These are phyloP conservation scores for Drosophila pseudoobscura DNA, from an alignment of 1,140 invertebrate species.

Conservation along the genomic window DNA sequence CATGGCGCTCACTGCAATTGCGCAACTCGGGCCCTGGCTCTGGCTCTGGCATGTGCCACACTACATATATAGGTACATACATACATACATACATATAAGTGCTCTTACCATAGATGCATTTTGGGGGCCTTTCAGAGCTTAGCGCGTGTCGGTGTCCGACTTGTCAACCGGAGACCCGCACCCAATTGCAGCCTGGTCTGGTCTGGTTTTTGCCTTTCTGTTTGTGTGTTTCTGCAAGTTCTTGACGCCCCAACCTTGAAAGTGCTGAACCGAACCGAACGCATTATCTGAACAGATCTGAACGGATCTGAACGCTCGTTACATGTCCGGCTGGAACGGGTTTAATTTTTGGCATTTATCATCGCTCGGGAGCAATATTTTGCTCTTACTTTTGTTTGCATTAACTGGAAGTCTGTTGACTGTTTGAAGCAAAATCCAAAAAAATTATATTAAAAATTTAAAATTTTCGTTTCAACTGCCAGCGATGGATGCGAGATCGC, in stretches of 20 bases:
- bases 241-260: constrained; percentile 69
- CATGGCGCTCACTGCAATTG: constrained; percentile 58
- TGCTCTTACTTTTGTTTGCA: constrained; percentile 31
- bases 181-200: constrained; percentile 22
- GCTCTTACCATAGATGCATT: background rate
- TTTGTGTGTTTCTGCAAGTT: constrained; percentile 50
- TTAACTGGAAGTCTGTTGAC: too few species aligned
- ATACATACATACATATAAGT: background rate
- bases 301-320: constrained; percentile 47
- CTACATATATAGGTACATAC: constrained; percentile 5
- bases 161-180: constrained; percentile 31
- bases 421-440: constrained; percentile 12
- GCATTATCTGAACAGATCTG: constrained; percentile 25
- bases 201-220: constrained; percentile 41
- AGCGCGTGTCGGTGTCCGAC: constrained; percentile 17
- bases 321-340: constrained; percentile 49
- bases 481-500: background rate
- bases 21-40: constrained; percentile 36
- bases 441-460: constrained; percentile 3
- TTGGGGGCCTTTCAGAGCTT: constrained; percentile 58
- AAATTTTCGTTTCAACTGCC: constrained; percentile 15
- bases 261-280: constrained; percentile 30
- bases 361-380: constrained; percentile 22
- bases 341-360: constrained; percentile 27
- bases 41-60: constrained; percentile 60